phyloP scores from a whole-genome alignment of 2,113 vertebrate genomes.

The Brachyistius frenatus region DNA sequence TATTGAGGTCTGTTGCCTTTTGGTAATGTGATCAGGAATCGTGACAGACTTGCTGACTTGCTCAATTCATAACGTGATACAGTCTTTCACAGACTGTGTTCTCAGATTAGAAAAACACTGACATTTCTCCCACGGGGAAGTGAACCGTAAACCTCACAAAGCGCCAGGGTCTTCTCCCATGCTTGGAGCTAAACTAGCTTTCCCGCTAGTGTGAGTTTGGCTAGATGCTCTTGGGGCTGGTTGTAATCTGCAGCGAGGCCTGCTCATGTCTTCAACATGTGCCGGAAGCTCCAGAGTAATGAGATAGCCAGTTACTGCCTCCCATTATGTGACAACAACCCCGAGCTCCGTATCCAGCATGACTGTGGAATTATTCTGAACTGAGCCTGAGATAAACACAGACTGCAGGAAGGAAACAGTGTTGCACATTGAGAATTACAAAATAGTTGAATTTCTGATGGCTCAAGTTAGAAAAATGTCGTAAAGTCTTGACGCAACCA shows the following conservation, averaged over 20 bases:
- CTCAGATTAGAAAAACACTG: slow-evolving; percentile 1
- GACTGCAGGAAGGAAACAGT: slow-evolving; percentile 23
- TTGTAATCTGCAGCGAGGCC: slow-evolving; percentile 34
- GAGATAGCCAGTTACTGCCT: slow-evolving; percentile 37
- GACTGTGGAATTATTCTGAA: not conserved
- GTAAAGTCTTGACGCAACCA: slow-evolving; percentile 36
- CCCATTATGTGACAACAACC: slow-evolving; percentile 1
- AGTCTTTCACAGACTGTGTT: not conserved
- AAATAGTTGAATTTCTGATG: slow-evolving; percentile 48
- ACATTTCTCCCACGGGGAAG: slow-evolving; percentile 15
- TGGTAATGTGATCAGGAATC: not conserved
- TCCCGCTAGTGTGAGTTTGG: slow-evolving; percentile 34
- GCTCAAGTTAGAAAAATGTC: not conserved
- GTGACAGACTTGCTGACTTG: slow-evolving; percentile 18
- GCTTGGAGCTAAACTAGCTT: slow-evolving; percentile 3
- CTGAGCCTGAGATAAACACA: not conserved
- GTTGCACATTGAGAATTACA: slow-evolving; percentile 27
- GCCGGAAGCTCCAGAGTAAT: slow-evolving; percentile 40
- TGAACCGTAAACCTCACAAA: not conserved
- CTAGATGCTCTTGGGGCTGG: not conserved
- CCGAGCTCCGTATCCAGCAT: not conserved
- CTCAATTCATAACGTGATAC: slow-evolving; percentile 4
- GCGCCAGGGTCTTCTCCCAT: not conserved
- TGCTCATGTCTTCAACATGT: slow-evolving; percentile 12
- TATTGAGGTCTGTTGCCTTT: not conserved